Conservation (phyloP, 2,113 vertebrate species). For the Gasterosteus aculeatus region DNA sequence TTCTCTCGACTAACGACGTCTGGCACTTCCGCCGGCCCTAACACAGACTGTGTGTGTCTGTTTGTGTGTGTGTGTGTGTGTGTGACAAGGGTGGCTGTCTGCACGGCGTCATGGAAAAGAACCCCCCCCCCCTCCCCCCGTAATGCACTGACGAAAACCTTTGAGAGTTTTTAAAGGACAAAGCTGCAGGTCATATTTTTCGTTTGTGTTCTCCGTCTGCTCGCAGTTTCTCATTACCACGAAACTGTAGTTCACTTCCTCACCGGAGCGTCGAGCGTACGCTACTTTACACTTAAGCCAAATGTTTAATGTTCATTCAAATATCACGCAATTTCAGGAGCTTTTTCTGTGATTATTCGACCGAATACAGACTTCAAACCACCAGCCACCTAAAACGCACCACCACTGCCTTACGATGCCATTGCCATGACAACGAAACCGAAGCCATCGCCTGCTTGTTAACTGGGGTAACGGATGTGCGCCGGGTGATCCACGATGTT, state of each 20-base stretch:
- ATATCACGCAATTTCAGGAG: too few species aligned
- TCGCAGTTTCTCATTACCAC: neutral
- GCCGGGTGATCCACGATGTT: neutral
- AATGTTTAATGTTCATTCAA: too few species aligned
- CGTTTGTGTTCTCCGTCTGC: too few species aligned
- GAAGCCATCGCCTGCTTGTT: neutral
- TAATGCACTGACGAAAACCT: slow-evolving; percentile 22
- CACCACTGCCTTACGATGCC: too few species aligned
- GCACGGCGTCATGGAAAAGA: slow-evolving; percentile 63
- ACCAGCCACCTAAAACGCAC: too few species aligned
- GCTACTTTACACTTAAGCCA: neutral
- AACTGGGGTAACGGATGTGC: neutral
- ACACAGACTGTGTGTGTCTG: slow-evolving; percentile 53
- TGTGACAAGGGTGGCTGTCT: slow-evolving; percentile 53
- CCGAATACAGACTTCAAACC: too few species aligned
- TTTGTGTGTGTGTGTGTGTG: slow-evolving; percentile 25
- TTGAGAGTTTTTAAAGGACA: slow-evolving; percentile 33
- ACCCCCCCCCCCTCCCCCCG: slow-evolving; percentile 45
- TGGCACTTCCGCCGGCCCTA: slow-evolving; percentile 72
- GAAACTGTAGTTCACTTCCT: neutral
- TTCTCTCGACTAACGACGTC: slow-evolving; percentile 74
- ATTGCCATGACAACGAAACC: neutral
- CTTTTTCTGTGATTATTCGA: too few species aligned
- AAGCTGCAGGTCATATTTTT: neutral
- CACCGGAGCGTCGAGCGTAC: neutral